Evolutionary conservation across 2,888 invertebrate genomes (phyloP), one percentile per base, ranked within the genome.

Genomic region (Taphrorychus bicolor): DNA sequence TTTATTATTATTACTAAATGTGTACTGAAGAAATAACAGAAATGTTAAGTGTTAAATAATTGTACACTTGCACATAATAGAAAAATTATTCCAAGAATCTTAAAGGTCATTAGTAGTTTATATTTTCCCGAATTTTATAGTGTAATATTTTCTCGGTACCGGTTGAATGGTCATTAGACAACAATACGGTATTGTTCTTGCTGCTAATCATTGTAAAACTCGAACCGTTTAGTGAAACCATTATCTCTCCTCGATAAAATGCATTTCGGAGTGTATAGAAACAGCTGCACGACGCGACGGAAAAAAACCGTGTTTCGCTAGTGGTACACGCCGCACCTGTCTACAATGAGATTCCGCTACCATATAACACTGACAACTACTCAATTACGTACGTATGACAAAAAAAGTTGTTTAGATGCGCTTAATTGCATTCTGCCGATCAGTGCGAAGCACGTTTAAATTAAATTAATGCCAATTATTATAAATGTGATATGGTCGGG

Each of bases 281-380:
- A 49, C 52, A 52, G 52, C 52, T 52, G 52, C 52, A 2, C 16
- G 22, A 23, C 14, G n/a, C n/a, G n/a, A n/a, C n/a, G n/a, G n/a
- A n/a, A 52, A 52, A 52, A 14, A 52, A 52, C 2, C 23, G 14
- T 52, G 52, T 22, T 52, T 22, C 23, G n/a, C n/a, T n/a, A n/a
- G n/a, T n/a, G n/a, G n/a, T n/a, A 23, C 52, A 23, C 45, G 45
- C 14, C 16, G 16, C 45, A 45, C 45, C 45, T 45, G 45, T 45
- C 45, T 16, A 5, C 14, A 45, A 45, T 45, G 14, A 45, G 17
- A 45, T 45, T 45, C 45, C 14, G 7, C 14, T 45, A 16, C 45
- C 45, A 45, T 45, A 45, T 45, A 45, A 45, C 45, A 45, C 45
- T 16, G 45, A 45, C 16, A 45, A 45, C 45, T 17, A 45, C 45